Evolutionary conservation across 2,113 vertebrate species (phyloP), one percentile per base, ranked within the genome.

Genomic region (Coptodon rendalli): DNA sequence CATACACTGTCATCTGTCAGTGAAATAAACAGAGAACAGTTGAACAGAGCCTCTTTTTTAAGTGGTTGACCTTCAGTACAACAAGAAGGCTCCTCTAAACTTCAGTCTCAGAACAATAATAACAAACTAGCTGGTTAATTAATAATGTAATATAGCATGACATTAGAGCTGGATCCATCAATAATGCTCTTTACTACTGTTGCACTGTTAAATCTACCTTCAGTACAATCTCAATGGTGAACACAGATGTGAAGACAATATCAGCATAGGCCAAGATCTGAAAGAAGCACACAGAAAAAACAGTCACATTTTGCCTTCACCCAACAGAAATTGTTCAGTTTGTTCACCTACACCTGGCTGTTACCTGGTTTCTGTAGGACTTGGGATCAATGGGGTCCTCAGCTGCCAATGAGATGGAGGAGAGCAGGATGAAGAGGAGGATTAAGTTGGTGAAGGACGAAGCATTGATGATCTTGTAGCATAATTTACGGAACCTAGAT

Each of bases 391-490:
- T 99, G 87, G 99, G 98, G 91, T 99, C 99, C 93, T 99, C 99
- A 0, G 98, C 98, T 3, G 98, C 99, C 93, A 99, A 95, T 0
- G 99, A 98, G 50, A 99, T 98, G n/a, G 98, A 99, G 93, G 98
- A 99, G 87, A 99, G 98, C 92, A 99, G 96, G 92, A 99, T 99
- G 96, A 99, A 99, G 82, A 99, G 96, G 68, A 99, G 97, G 96
- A 99, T 99, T 89, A 99, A 97, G 96, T 99, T 99, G 94, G 99
- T 99, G 96, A 99, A 99, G 93, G 97, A 97, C 2, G 98, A 98
- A 89, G 98, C 98, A 0, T 99, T 99, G 92, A 99, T 97, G 19
- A 97, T 97, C 87, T 98, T 97, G 94, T 99, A 98, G 91, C 98
- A 99, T 24, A 99, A 90, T 54, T 99, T 97, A 2, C 99, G 97